A percentile compares a stretch with the other conserved stretches of the same genome.
These are phyloP conservation scores for Oryctes rhinoceros DNA, from an alignment of 1,140 invertebrate species.

Conservation along the genomic window DNA sequence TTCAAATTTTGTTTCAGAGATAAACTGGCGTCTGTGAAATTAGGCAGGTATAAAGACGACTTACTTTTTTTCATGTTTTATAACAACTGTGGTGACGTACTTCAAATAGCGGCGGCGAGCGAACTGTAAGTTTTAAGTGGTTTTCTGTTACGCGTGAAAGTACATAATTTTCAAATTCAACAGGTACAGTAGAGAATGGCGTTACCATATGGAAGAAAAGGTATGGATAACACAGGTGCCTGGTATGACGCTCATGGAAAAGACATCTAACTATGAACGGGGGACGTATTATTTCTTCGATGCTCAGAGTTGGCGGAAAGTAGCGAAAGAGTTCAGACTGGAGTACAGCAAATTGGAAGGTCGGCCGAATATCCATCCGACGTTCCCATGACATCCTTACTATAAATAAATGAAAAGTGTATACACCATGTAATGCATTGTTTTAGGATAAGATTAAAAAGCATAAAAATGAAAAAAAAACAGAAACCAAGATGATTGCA, in stretches of 20 bases:
- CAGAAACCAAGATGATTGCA: conserved; percentile 44
- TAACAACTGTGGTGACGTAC: conserved; percentile 96
- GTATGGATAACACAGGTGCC: conserved; percentile 99
- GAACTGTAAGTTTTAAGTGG: conserved; percentile 84
- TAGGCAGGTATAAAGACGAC: conserved; percentile 98
- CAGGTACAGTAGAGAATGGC: conserved; percentile 96
- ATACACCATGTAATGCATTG: conserved; percentile 55
- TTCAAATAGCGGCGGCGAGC: conserved; percentile 94
- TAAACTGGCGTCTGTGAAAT: conserved; percentile 93
- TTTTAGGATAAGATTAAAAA: conserved; percentile 43
- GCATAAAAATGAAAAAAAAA: conserved; percentile 18
- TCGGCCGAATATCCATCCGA: conserved; percentile 66
- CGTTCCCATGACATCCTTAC: conserved; percentile 54
- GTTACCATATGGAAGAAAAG: conserved; percentile 98
- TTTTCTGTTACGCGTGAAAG: background rate
- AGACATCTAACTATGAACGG: conserved; percentile 93
- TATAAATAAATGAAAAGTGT: conserved; percentile 62
- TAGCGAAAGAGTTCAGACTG: conserved; percentile 95
- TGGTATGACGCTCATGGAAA: conserved; percentile 90
- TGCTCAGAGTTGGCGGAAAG: conserved; percentile 95
- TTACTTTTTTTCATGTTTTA: conserved; percentile 99
- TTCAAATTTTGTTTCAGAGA: conserved; percentile 67
- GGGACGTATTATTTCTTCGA: conserved; percentile 99
- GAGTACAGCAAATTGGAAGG: conserved; percentile 98
- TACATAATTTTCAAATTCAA: conserved; percentile 46